Conservation (phyloP, 1,140 invertebrate species). For the Drosophila truncata region DNA sequence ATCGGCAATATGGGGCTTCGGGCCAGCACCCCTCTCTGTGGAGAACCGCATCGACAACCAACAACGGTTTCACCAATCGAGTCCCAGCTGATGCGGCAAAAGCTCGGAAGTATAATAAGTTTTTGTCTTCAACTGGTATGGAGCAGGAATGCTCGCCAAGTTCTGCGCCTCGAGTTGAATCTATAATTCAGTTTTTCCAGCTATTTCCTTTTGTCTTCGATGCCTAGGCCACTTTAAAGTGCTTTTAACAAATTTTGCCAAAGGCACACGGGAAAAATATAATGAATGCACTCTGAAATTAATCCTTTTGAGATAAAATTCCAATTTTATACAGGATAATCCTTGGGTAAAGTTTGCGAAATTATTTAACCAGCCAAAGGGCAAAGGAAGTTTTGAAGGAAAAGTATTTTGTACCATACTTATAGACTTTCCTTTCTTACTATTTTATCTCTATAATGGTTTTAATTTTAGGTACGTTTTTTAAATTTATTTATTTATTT, state of each 20-base stretch:
- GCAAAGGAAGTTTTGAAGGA: background rate
- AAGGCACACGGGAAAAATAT: background rate
- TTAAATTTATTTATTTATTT: no score
- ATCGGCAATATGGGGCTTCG: conserved; percentile 69
- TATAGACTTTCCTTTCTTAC: no score
- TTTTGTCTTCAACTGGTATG: conserved; percentile 51
- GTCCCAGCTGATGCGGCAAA: conserved; percentile 64
- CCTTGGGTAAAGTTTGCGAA: background rate
- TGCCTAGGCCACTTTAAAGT: conserved; percentile 45
- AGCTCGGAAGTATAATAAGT: conserved; percentile 68
- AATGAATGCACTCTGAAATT: conserved; percentile 14
- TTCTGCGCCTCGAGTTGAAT: conserved; percentile 55
- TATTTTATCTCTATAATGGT: no score
- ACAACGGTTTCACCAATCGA: background rate
- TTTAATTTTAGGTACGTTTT: no score
- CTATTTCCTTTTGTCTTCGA: conserved; percentile 25
- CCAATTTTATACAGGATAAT: conserved; percentile 1
- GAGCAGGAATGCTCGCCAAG: conserved; percentile 46
- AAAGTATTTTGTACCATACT: background rate
- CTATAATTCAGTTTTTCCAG: conserved; percentile 64
- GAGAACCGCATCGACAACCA: conserved; percentile 2
- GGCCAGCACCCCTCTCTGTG: background rate
- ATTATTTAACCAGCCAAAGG: background rate
- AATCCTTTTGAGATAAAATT: conserved; percentile 12
- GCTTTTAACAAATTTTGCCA: conserved; percentile 7